Evolutionary conservation across 2,888 invertebrate genomes (phyloP).

Genomic region (Trichopoda pennipes): DNA sequence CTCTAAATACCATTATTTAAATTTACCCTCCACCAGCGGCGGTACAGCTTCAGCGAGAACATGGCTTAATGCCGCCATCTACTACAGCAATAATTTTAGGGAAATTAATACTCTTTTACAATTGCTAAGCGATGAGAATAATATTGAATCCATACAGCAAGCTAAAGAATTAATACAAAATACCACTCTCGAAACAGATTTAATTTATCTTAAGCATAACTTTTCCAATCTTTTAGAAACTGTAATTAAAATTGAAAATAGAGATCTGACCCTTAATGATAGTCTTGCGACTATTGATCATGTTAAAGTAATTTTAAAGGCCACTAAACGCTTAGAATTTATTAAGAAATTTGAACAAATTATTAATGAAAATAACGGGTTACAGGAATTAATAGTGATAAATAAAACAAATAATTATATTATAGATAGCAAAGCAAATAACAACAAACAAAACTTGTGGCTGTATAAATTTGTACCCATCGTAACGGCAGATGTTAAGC

Average conservation of each 20-base stretch:
- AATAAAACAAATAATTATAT: neutral
- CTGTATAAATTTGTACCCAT: slow-evolving; percentile 42
- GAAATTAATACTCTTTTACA: slow-evolving; percentile 27
- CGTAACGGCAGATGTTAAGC: slow-evolving; percentile 11
- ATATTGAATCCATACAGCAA: slow-evolving; percentile 30
- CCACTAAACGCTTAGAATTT: slow-evolving; percentile 22
- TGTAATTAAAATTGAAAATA: slow-evolving; percentile 25
- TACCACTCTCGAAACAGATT: slow-evolving; percentile 13
- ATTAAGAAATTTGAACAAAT: slow-evolving; percentile 42
- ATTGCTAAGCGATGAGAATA: slow-evolving; percentile 26
- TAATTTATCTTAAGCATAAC: slow-evolving; percentile 38
- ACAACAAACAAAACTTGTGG: neutral
- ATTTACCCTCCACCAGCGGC: slow-evolving; percentile 6
- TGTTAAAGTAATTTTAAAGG: neutral
- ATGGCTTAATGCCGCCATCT: slow-evolving; percentile 46
- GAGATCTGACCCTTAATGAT: slow-evolving; percentile 29
- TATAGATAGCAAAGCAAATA: neutral
- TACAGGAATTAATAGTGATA: slow-evolving; percentile 20
- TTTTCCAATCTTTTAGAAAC: slow-evolving; percentile 17
- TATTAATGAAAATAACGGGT: slow-evolving; percentile 22
- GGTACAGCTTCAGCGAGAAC: neutral
- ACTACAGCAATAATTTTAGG: slow-evolving; percentile 24
- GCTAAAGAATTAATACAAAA: slow-evolving; percentile 27
- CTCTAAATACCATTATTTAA: slow-evolving; percentile 32
- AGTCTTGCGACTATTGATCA: slow-evolving; percentile 28